These are phyloP conservation scores for Drepana falcataria DNA, from an alignment of 2,888 invertebrate species.

Conservation along the genomic window DNA sequence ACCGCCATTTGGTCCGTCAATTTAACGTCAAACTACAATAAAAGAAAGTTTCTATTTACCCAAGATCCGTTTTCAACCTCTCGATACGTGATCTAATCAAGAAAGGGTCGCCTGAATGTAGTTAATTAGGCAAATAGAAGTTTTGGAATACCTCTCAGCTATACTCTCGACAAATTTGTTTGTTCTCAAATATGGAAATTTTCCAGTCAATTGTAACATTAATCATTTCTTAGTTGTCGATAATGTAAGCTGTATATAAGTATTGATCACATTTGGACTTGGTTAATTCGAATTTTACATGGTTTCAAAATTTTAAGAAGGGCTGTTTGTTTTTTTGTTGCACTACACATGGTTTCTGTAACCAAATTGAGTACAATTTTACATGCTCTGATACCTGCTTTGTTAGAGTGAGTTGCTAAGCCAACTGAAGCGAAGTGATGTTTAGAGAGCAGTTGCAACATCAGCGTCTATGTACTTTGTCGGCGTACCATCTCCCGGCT, in stretches of 20 bases:
- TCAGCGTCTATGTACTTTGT: too few relatives aligned
- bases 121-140: constrained; percentile 70
- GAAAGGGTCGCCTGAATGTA: constrained; percentile 58
- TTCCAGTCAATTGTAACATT: constrained; percentile 17
- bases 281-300: neutral
- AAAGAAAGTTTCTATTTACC: constrained; percentile 62
- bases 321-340: too few relatives aligned
- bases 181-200: constrained; percentile 41
- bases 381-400: too few relatives aligned
- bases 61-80: constrained; percentile 55
- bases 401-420: too few relatives aligned
- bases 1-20: constrained; percentile 32
- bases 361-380: too few relatives aligned
- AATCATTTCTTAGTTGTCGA: neutral
- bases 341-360: too few relatives aligned
- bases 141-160: constrained; percentile 35
- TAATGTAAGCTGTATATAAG: neutral
- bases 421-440: too few relatives aligned
- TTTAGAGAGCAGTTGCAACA: too few relatives aligned
- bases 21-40: constrained; percentile 51
- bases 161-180: constrained; percentile 38
- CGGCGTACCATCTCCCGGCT: too few relatives aligned
- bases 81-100: constrained; percentile 69
- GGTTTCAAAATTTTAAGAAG: too few relatives aligned
- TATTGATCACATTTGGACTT: neutral